phyloP scores from a whole-genome alignment of 1,140 invertebrate species.

The Nixonia krombeini region DNA sequence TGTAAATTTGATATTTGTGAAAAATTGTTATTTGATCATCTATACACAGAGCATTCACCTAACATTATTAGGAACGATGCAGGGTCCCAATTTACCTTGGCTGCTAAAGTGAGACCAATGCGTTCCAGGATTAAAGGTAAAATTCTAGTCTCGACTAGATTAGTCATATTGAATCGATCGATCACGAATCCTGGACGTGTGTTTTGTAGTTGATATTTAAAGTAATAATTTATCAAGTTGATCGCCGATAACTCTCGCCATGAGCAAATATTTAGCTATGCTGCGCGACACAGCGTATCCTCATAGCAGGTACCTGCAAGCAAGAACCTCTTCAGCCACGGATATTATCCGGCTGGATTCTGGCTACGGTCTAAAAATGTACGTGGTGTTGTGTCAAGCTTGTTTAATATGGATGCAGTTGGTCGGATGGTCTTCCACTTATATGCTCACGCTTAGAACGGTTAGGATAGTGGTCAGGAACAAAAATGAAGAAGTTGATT shows the following conservation, averaged over 20 bases:
- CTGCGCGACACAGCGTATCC: slow-evolving; percentile 54
- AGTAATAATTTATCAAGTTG: slow-evolving; percentile 50
- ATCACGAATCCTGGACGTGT: slow-evolving; percentile 58
- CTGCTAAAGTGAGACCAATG: slow-evolving; percentile 52
- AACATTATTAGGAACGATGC: slow-evolving; percentile 43
- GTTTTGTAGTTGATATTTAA: slow-evolving; percentile 51
- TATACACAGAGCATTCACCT: slow-evolving; percentile 48
- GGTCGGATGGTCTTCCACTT: too few relatives aligned
- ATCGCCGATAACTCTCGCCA: slow-evolving; percentile 43
- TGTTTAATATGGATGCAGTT: too few relatives aligned
- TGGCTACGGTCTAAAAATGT: neutral
- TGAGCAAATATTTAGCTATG: slow-evolving; percentile 53
- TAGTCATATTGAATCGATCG: slow-evolving; percentile 49
- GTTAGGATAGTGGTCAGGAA: too few relatives aligned
- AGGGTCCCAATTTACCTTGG: slow-evolving; percentile 56
- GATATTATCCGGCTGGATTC: neutral
- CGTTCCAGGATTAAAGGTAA: slow-evolving; percentile 44
- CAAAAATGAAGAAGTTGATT: too few relatives aligned
- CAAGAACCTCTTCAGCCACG: slow-evolving; percentile 53
- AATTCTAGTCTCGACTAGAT: slow-evolving; percentile 45
- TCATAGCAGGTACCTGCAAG: slow-evolving; percentile 67
- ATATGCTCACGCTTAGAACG: too few relatives aligned
- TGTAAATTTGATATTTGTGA: neutral
- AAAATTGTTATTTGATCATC: neutral
- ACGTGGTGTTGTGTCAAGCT: too few relatives aligned